Conservation (phyloP, 2,888 invertebrate genomes). For the Macrosiphum euphorbiae region DNA sequence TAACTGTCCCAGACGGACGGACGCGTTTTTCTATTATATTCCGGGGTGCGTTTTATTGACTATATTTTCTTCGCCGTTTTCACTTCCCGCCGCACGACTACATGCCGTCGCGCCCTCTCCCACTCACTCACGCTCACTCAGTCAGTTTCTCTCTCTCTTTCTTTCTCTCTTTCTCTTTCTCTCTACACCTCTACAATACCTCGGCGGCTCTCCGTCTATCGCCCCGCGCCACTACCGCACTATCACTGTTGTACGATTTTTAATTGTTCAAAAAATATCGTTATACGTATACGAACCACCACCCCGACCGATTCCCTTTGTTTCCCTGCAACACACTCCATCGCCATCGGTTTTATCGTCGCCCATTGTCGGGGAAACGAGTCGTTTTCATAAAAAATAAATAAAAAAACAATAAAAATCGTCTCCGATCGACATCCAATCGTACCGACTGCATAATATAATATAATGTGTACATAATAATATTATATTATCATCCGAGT, state of each 20-base stretch:
- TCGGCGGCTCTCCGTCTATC: neutral
- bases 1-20: constrained; percentile 64
- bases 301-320: constrained; percentile 37
- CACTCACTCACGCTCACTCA: neutral
- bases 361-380: constrained; percentile 39
- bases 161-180: neutral
- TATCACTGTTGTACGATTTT: constrained; percentile 17
- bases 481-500: neutral
- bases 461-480: neutral
- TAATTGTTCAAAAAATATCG: constrained; percentile 56
- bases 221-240: neutral
- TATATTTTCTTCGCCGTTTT: constrained; percentile 35
- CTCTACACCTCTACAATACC: neutral
- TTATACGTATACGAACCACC: constrained; percentile 4
- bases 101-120: neutral
- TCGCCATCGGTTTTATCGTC: constrained; percentile 28
- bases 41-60: constrained; percentile 64
- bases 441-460: neutral
- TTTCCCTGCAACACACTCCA: neutral
- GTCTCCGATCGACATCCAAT: neutral
- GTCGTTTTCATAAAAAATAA: constrained; percentile 19
- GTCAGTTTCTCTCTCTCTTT: neutral
- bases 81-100: neutral
- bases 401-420: neutral
- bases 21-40: constrained; percentile 57